A percentile compares a stretch with the other conserved stretches of the same genome.
These are phyloP conservation scores for Brevimyrus niger DNA, from an alignment of 2,113 vertebrate genomes.

Conservation along the genomic window DNA sequence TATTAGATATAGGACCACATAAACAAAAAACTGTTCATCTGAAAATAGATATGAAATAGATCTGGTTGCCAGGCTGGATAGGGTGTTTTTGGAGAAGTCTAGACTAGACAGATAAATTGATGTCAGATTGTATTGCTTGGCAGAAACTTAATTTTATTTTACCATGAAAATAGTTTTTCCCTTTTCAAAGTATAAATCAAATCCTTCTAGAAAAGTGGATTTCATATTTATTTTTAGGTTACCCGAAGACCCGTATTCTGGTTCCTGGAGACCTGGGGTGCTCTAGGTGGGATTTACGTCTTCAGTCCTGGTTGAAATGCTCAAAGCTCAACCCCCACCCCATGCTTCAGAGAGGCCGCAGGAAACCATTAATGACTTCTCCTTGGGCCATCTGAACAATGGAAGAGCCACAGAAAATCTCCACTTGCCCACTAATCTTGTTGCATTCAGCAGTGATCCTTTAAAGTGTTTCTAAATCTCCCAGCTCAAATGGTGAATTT, in stretches of 20 bases:
- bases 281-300: neutral
- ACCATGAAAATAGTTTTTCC: neutral
- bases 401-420: neutral
- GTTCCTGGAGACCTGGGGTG: neutral
- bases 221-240: neutral
- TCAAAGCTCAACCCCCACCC: neutral
- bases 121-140: slow-evolving; percentile 1
- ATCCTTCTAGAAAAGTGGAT: neutral
- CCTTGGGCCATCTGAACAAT: neutral
- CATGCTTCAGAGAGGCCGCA: neutral
- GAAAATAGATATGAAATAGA: neutral
- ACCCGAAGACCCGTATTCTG: neutral
- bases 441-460: neutral
- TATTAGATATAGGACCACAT: neutral
- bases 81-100: neutral
- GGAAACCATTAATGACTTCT: neutral
- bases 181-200: neutral
- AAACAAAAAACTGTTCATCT: neutral
- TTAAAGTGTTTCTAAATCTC: neutral
- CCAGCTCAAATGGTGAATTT: neutral
- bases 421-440: neutral
- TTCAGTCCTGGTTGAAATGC: neutral
- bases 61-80: neutral
- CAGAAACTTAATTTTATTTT: neutral
- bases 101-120: slow-evolving; percentile 6